phyloP scores from a whole-genome alignment of 1,140 invertebrate species.

The Oedothorax gibbosus region DNA sequence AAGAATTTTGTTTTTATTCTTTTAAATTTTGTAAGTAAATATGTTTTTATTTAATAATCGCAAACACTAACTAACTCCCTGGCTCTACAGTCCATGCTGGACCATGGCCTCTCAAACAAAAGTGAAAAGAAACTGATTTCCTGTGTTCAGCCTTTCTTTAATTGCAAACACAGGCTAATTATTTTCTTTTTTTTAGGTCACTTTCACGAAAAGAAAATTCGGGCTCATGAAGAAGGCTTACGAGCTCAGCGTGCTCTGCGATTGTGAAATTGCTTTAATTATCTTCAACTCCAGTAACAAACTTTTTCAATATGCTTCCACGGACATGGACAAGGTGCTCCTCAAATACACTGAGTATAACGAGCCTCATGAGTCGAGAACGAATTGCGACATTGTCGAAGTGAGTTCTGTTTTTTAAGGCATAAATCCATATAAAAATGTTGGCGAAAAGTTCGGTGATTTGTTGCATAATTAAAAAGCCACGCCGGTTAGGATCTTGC shows the following conservation, averaged over 20 bases:
- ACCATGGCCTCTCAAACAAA: too few relatives aligned
- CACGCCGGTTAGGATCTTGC: too few relatives aligned
- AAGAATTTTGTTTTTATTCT: too few relatives aligned
- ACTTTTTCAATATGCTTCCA: constrained; percentile 98
- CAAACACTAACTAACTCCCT: too few relatives aligned
- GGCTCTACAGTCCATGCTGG: too few relatives aligned
- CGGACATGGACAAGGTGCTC: constrained; percentile 99
- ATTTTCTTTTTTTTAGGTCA: constrained; percentile 79
- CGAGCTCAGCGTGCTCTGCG: constrained; percentile 97
- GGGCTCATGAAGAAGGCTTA: constrained; percentile 99
- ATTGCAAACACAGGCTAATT: not conserved
- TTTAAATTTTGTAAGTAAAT: too few relatives aligned
- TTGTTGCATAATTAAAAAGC: too few relatives aligned
- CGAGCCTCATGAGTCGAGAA: constrained; percentile 99
- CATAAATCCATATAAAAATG: not conserved
- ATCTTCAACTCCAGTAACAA: constrained; percentile 99
- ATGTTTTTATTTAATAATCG: too few relatives aligned
- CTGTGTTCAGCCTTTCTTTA: not conserved
- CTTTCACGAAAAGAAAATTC: constrained; percentile 99
- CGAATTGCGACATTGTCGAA: constrained; percentile 99
- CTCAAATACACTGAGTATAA: constrained; percentile 99
- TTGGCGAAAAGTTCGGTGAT: too few relatives aligned
- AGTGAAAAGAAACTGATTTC: not conserved
- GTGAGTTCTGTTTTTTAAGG: constrained; percentile 74
- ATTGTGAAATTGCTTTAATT: constrained; percentile 99